Base-by-base conservation (phyloP, 2,113 vertebrate species). In the Halcyon malimbica region DNA sequence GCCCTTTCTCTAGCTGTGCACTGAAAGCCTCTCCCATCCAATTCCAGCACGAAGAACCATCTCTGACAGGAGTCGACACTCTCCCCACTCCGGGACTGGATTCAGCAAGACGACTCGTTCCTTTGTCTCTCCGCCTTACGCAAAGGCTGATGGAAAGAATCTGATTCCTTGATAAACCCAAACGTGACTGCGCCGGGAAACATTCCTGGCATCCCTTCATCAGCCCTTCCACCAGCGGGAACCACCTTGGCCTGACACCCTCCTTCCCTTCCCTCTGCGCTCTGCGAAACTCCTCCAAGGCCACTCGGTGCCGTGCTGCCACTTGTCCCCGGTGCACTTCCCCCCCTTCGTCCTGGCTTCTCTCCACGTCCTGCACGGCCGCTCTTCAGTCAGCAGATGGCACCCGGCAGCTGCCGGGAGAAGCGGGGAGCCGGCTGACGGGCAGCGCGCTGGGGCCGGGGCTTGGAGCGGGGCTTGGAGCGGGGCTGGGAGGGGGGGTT, bases 331-430 rank as follows among this genome's bases (percentile, higher is more conserved):
- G 92, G 60, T 13, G 64, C 71, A 11, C 83, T 89, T 87, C 77
- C 60, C 74, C 70, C 73, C 17, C 77, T n/a, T 35, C 71, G 23
- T 16, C 64, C 37, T 75, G 88, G 79, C 92, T 82, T 11, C 71
- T 50, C 69, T 89, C 96, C 96, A 41, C 41, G 41, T 84, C 74
- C 56, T 94, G 92, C 92, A 96, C 1, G 80, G 60, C 70, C 23
- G 1, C 83, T 64, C 2, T 87, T 31, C 23, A 93, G 92, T 90
- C 96, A 91, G 78, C 96, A 96, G 96, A 96, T 92, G 96, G 94
- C 96, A 96, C 92, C 92, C 82, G 56, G 90, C 10, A 96, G 37
- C 96, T 78, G 89, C 94, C 25, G 77, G 83, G 76, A 89, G 68
- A 56, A 77, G 67, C 74, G 20, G 68, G 50, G 44, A 90, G 21